phyloP scores from a whole-genome alignment of 2,888 invertebrate species.

The Drosophila vallismaia region DNA sequence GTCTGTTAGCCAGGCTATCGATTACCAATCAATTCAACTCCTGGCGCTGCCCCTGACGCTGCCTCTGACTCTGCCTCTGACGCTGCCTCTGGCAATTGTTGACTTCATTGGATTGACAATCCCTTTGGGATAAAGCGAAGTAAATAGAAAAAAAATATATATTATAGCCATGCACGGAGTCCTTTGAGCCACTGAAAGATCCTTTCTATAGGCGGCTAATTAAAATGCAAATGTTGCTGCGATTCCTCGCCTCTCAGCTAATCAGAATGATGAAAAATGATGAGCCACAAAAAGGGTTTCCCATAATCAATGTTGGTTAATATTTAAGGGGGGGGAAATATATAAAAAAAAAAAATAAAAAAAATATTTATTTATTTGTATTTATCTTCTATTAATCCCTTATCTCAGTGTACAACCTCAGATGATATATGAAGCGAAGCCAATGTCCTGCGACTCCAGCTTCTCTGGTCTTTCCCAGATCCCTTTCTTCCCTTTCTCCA shows the following conservation, averaged over 20 bases:
- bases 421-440: slow-evolving; percentile 43
- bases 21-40: slow-evolving; percentile 69
- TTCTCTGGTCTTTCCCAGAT: background rate
- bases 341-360: background rate
- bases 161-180: background rate
- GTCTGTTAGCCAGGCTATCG: slow-evolving; percentile 55
- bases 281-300: background rate
- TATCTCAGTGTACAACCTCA: background rate
- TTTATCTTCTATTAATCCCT: no score
- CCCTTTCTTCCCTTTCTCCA: background rate
- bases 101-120: slow-evolving; percentile 62
- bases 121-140: slow-evolving; percentile 18
- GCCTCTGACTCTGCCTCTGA: background rate
- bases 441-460: slow-evolving; percentile 22
- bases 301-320: background rate
- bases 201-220: slow-evolving; percentile 24
- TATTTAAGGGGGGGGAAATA: background rate
- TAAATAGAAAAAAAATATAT: background rate
- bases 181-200: background rate
- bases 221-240: slow-evolving; percentile 36
- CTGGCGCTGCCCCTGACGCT: slow-evolving; percentile 22
- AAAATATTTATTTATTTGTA: background rate
- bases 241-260: slow-evolving; percentile 13
- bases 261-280: slow-evolving; percentile 42
- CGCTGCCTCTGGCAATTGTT: slow-evolving; percentile 63